Conservation (phyloP, 2,888 invertebrate genomes). For the Drosophila meridiana region DNA sequence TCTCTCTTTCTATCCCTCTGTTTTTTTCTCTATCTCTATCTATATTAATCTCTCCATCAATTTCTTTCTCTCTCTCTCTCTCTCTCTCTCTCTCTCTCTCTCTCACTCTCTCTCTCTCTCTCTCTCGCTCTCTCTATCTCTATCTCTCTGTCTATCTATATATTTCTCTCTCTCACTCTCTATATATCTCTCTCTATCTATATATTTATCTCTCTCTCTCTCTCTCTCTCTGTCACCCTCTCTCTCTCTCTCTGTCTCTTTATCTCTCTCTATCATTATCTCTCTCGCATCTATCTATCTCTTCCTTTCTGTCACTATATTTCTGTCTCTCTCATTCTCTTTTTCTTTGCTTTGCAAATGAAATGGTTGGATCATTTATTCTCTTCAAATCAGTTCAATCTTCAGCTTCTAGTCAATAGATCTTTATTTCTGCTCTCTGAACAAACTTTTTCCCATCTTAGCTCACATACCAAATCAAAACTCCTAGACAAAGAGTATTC, state of each 20-base stretch:
- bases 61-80: background rate
- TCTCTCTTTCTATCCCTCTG: too few species aligned
- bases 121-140: background rate
- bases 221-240: background rate
- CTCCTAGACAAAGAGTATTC: background rate
- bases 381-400: background rate
- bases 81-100: background rate
- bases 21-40: too few species aligned
- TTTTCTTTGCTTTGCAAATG: background rate
- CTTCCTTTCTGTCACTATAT: too few species aligned
- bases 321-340: too few species aligned
- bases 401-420: background rate
- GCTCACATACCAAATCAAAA: background rate
- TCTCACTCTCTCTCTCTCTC: background rate
- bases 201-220: background rate
- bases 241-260: background rate
- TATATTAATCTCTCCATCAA: too few species aligned
- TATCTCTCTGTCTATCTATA: background rate
- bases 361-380: background rate
- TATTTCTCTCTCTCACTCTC: background rate
- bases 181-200: background rate
- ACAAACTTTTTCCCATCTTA: background rate
- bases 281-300: background rate
- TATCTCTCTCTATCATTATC: background rate
- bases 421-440: too few species aligned